Evolutionary conservation across 2,113 vertebrate genomes (phyloP), one percentile per base, ranked within the genome.

Genomic region (Takifugu flavidus): DNA sequence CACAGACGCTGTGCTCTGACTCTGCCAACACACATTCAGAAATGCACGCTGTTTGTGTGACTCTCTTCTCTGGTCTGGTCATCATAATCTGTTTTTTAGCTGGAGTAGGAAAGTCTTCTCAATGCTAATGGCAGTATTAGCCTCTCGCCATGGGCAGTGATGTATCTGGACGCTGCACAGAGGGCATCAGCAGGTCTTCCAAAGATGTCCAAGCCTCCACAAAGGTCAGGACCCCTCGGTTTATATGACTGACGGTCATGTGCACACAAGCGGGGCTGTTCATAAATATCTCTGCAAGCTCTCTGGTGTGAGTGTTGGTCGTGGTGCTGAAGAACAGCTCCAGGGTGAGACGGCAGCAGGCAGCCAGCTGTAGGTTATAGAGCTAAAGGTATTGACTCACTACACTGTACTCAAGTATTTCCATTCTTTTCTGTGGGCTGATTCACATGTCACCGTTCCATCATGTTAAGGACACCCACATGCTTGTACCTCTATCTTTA

Each of bases 71-170:
- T 10, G 7, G 3, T 39, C 11, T 39, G 8, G 6, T 10, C 8
- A 39, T 11, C 8, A 39, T 39, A 10, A 39, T 10, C 34, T 39
- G 29, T 39, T 39, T 39, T 2, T 34, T 34, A 39, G 29, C 34
- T 39, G 8, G 8, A 11, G 34, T 39, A 39, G 44, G 44, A 5
- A 45, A 45, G 44, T 15, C 13, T 45, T 15, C 34, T 39, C 34
- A 39, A 39, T 47, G 45, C 45, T 47, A n/a, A n/a, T 6, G 47
- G 47, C 6, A 5, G 2, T 2, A 20, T 26, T 56, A 27, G 14
- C 58, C 4, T 64, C 44, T 8, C 39, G 77, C 3, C 80, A 89
- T 90, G 89, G 88, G 87, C 52, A 88, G 79, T 53, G 85, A 75
- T 27, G 86, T 90, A 11, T 81, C 80, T 11, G 77, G 29, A 67